Percentiles rank a stretch among this genome's conserved stretches.
phyloP scores from a whole-genome alignment of 2,797 vertebrate species.

The Mormyrops boulengeri region DNA sequence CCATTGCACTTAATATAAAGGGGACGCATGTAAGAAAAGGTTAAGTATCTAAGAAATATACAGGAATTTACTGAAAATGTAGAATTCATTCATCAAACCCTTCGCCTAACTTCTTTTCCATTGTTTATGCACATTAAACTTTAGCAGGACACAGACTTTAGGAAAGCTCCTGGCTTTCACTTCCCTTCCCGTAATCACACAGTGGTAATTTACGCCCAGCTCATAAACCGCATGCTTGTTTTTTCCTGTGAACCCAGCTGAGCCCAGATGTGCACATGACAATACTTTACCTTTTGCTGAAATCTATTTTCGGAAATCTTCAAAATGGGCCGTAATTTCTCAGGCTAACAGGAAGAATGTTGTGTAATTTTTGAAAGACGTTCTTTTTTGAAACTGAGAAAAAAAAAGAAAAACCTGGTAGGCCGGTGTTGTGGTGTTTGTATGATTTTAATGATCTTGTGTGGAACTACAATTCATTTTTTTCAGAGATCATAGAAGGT shows the following conservation, averaged over 20 bases:
- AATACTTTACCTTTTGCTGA: slow-evolving; percentile 9
- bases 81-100: not conserved
- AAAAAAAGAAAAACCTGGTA: not conserved
- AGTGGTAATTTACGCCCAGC: not conserved
- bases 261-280: slow-evolving; percentile 10
- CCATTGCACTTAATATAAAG: not conserved
- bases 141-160: not conserved
- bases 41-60: not conserved
- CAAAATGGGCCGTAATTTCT: not conserved
- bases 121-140: slow-evolving; percentile 7
- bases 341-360: slow-evolving; percentile 8
- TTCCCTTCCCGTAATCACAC: not conserved
- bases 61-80: not conserved
- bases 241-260: slow-evolving; percentile 1
- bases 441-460: not conserved
- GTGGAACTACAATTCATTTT: not conserved
- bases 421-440: not conserved
- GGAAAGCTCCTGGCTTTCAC: not conserved
- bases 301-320: slow-evolving; percentile 9
- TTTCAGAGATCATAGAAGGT: not conserved
- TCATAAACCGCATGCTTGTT: not conserved
- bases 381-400: not conserved
- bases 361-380: not conserved
- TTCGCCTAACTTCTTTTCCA: not conserved
- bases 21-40: not conserved